Base-by-base conservation (phyloP, 2,797 vertebrate genomes). In the Sebastes alutus region DNA sequence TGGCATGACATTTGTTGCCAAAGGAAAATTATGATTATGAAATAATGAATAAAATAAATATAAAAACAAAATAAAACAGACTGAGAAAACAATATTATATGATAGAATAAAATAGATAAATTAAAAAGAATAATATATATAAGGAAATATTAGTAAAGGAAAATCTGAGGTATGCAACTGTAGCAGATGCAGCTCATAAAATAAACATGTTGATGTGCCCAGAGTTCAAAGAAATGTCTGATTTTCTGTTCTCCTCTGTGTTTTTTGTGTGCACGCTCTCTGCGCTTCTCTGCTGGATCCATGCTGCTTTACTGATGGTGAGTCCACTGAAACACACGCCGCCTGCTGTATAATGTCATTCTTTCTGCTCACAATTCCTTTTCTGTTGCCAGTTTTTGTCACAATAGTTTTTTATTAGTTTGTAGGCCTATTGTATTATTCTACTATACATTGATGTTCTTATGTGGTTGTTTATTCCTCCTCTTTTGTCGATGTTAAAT, bases 271-370 rank as follows among this genome's bases (percentile, higher is more conserved):
- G 10, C 42, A 66, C 4, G 13, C 74, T 84, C 29, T 59, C 27
- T 77, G 69, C 61, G 49, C 56, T n/a, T 16, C 75, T 56, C 74
- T 74, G 42, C 74, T 78, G 90, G 83, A 89, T 84, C 69, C 30
- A 55, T 72, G 75, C 69, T 59, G 35, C 84, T 81, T 86, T 72
- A 23, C 66, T 75, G n/a, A 84, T 67, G 93, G 94, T 95, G 89
- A 94, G 94, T 93, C 35, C 32, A 52, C n/a, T 67, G 23, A 85
- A 77, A 85, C 78, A 64, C 60, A 80, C 75, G 2, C 25, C 27
- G 25, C 20, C 3, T 10, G 10, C 7, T 67, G 59, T 12, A 69
- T 16, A 33, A 56, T 52, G 22, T n/a, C 38, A 46, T 55, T 66
- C 27, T 30, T 20, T 30, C n/a, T 55, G 7, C n/a, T 3, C n/a